Evolutionary conservation across 2,113 vertebrate genomes (phyloP), one percentile per base, ranked within the genome.

Genomic region (Ailuropoda melanoleuca): DNA sequence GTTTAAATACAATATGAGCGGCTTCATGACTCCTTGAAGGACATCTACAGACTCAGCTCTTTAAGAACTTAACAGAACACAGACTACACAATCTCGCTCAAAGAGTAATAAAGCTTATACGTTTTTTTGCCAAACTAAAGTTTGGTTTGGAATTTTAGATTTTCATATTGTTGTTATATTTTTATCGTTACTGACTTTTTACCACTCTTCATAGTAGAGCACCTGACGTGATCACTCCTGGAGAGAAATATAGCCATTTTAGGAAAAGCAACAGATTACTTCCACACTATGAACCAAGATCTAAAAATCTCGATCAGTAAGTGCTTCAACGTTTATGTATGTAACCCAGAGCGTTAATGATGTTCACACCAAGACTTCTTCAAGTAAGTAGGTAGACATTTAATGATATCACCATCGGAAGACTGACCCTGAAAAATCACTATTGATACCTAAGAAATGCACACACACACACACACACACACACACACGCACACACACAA

Each of bases 171-270:
- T 48, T 19, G 8, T 74, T 85, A 24, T 39, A 26, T 24, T 37
- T 46, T 75, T 64, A 31, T 11, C 43, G 18, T 12, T 53, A 31
- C 31, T 70, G 29, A 64, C 53, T 94, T 66, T 75, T 78, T 39
- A 64, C n/a, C 37, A 56, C 31, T 90, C 34, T 86, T 75, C 24
- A 4, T 53, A 84, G 43, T 7, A 70, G 0, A 80, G 23, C n/a
- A 50, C 48, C 29, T 66, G 39, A 53, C 39, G 34, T 6, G 12
- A 93, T 70, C 39, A 53, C 23, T 77, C 6, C 23, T 50, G 31
- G 88, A 95, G 43, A 15, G 86, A 92, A 92, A 93, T 0, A 88
- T 1, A 96, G 50, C 75, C 91, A 78, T 97, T 95, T 97, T 91
- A 93, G 88, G 39, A 95, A 86, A 70, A 95, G 62, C 85, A 75